Percentiles rank a stretch among this genome's conserved stretches.
Conservation (phyloP, 2,888 invertebrate species). For the Sicus ferrugineus region DNA sequence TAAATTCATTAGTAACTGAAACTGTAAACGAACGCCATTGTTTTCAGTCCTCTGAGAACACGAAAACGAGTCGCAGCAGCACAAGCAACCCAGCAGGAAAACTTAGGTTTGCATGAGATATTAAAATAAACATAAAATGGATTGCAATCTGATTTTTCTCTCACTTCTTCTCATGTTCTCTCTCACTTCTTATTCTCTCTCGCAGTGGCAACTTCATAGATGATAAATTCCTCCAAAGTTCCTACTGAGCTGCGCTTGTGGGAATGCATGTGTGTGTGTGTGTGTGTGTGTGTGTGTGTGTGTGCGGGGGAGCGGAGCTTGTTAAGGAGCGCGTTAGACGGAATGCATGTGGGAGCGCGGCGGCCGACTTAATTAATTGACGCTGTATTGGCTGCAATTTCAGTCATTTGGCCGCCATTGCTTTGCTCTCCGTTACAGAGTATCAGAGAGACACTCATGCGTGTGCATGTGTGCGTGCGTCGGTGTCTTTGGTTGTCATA, state of each 20-base stretch:
- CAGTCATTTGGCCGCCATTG: background rate
- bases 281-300: background rate
- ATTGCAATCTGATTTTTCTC: background rate
- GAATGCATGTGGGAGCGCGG: background rate
- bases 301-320: background rate
- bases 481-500: background rate
- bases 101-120: background rate
- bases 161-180: background rate
- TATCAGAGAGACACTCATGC: no score
- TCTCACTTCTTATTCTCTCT: background rate
- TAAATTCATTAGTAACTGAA: slow-evolving; percentile 32
- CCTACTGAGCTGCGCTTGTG: no score
- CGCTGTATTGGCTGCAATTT: slow-evolving; percentile 12
- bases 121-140: no score
- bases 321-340: no score
- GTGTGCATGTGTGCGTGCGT: background rate
- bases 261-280: background rate
- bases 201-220: background rate
- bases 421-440: background rate
- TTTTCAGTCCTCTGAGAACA: slow-evolving; percentile 20
- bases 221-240: no score
- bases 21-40: slow-evolving; percentile 29
- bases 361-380: slow-evolving; percentile 18
- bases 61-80: background rate
- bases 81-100: background rate